Evolutionary conservation across 2,888 invertebrate genomes (phyloP).

Genomic region (Rugalucina vietnamica): DNA sequence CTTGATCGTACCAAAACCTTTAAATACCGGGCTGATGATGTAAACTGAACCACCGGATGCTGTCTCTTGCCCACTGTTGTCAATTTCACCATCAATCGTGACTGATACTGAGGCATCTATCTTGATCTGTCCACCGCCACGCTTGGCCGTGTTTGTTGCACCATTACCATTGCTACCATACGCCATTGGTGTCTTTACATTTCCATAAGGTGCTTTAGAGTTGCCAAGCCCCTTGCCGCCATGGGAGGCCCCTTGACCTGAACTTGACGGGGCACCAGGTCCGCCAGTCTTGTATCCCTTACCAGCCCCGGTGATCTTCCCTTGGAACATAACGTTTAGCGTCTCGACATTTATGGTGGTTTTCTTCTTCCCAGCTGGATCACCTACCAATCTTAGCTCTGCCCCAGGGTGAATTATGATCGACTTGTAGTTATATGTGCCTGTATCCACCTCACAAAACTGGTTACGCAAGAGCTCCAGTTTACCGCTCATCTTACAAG

Average conservation of each 20-base stretch:
- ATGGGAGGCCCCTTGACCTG: constrained; percentile 64
- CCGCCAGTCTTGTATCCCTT: constrained; percentile 63
- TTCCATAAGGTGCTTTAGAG: constrained; percentile 64
- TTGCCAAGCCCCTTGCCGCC: constrained; percentile 66
- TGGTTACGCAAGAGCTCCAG: constrained; percentile 59
- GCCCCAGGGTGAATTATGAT: constrained; percentile 68
- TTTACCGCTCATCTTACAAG: constrained; percentile 47
- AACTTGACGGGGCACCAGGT: constrained; percentile 53
- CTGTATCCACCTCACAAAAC: constrained; percentile 60
- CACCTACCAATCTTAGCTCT: constrained; percentile 63
- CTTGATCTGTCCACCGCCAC: constrained; percentile 71
- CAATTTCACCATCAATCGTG: constrained; percentile 64
- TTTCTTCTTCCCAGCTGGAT: constrained; percentile 48
- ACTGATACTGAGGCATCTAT: constrained; percentile 43
- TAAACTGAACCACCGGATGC: constrained; percentile 3
- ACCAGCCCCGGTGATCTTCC: constrained; percentile 64
- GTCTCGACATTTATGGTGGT: constrained; percentile 64
- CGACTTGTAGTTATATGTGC: constrained; percentile 50
- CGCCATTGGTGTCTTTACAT: constrained; percentile 58
- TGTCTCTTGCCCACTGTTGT: constrained; percentile 29
- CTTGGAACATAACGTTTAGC: constrained; percentile 64
- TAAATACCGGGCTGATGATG: constrained; percentile 6
- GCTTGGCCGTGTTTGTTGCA: constrained; percentile 46
- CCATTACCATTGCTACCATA: constrained; percentile 73
- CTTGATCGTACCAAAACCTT: constrained; percentile 64